Conservation (phyloP, 2,888 invertebrate species). For the Phaedon cochleariae region DNA sequence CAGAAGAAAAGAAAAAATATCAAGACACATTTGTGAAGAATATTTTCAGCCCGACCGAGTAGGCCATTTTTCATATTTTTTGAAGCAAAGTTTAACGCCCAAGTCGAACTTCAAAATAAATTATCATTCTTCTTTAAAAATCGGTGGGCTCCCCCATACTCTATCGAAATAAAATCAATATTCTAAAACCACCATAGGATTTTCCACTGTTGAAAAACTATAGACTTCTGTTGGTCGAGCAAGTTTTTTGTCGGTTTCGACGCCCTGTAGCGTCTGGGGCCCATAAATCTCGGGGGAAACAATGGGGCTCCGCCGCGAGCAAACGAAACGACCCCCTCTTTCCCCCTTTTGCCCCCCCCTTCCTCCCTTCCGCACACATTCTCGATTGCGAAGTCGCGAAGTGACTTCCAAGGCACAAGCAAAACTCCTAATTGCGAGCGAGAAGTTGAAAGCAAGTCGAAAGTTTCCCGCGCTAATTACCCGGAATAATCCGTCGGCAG, state of each 20-base stretch:
- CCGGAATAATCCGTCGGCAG: slow-evolving; percentile 68
- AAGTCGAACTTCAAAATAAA: no score
- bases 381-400: neutral
- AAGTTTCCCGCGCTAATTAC: slow-evolving; percentile 68
- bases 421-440: slow-evolving; percentile 20
- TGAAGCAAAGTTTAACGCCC: no score
- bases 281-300: neutral
- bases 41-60: no score
- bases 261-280: neutral
- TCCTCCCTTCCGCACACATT: neutral
- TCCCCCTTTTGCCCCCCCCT: neutral
- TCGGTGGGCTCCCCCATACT: no score
- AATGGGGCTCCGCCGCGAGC: neutral
- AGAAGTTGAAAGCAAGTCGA: slow-evolving; percentile 40
- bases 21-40: no score
- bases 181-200: no score
- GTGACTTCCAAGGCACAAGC: slow-evolving; percentile 9
- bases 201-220: no score
- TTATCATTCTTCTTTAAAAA: no score
- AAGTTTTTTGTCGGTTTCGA: neutral
- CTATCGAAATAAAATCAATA: no score
- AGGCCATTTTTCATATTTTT: no score
- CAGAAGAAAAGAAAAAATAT: no score
- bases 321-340: neutral
- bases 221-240: no score